Evolutionary conservation across 2,888 invertebrate genomes (phyloP).

Genomic region (Schrankia costaestrigalis): DNA sequence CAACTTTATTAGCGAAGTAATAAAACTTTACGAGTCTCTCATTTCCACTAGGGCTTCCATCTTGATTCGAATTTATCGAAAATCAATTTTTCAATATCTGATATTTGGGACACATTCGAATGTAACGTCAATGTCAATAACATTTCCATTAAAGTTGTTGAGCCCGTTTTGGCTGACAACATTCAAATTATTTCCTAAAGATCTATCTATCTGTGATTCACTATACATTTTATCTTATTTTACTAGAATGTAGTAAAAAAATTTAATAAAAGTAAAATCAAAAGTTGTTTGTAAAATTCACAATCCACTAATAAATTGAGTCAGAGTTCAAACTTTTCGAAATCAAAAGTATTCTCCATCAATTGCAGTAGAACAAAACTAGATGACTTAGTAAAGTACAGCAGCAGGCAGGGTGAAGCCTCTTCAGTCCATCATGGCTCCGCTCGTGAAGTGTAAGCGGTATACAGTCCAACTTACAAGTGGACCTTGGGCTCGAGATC

Average conservation of each 20-base stretch:
- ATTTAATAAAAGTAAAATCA: too few species aligned
- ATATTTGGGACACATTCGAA: constrained; percentile 8
- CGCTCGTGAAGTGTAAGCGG: constrained; percentile 25
- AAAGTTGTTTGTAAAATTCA: too few species aligned
- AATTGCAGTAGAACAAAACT: constrained; percentile 14
- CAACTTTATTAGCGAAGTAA: constrained; percentile 42
- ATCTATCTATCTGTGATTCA: too few species aligned
- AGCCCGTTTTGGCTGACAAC: not conserved
- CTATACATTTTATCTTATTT: too few species aligned
- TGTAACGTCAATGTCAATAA: constrained; percentile 3
- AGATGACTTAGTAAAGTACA: constrained; percentile 25
- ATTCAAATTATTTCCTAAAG: not conserved
- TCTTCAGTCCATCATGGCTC: constrained; percentile 14
- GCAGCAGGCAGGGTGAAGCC: constrained; percentile 18
- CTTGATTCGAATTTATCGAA: constrained; percentile 28
- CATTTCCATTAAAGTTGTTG: constrained; percentile 2
- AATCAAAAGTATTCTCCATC: constrained; percentile 8
- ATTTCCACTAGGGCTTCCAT: constrained; percentile 27
- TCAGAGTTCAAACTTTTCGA: constrained; percentile 2
- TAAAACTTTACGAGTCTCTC: constrained; percentile 44
- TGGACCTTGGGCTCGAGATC: constrained; percentile 19
- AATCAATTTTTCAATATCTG: constrained; percentile 30
- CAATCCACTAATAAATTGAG: too few species aligned
- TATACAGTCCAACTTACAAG: constrained; percentile 26
- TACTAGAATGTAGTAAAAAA: too few species aligned